These are phyloP conservation scores for Himalopsyche phryganea DNA, from an alignment of 1,140 invertebrate species.

Conservation along the genomic window DNA sequence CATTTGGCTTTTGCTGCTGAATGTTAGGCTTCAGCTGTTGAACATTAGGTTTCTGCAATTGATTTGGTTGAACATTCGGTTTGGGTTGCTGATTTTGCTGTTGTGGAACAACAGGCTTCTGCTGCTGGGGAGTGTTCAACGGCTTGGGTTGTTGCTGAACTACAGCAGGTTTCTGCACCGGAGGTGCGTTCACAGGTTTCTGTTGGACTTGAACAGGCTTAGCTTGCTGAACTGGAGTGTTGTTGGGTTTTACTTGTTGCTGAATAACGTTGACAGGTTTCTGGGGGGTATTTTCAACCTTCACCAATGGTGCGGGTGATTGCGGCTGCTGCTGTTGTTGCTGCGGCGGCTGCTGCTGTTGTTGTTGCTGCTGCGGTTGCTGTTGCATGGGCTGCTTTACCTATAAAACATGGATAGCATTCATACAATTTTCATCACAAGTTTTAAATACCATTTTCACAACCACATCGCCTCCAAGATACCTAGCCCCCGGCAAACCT, in stretches of 20 bases:
- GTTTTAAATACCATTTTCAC: too few relatives aligned
- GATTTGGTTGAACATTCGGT: not conserved
- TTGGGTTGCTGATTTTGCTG: conserved; percentile 2
- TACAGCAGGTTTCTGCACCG: not conserved
- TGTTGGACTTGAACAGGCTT: conserved; percentile 9
- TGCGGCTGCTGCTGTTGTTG: conserved; percentile 21
- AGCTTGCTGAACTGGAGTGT: conserved; percentile 4
- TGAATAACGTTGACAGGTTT: not conserved
- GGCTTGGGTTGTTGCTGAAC: not conserved
- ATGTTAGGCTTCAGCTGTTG: conserved; percentile 6
- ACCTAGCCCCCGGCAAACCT: not conserved
- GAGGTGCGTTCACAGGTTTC: not conserved
- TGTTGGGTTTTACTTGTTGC: not conserved
- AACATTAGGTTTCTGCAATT: conserved; percentile 1
- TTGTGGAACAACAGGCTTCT: not conserved
- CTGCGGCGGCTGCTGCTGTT: not conserved
- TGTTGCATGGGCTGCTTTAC: conserved; percentile 4
- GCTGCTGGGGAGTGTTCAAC: conserved; percentile 1
- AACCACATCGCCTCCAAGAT: too few relatives aligned
- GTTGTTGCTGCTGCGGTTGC: not conserved
- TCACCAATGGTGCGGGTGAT: not conserved
- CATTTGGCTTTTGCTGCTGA: not conserved
- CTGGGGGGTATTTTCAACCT: not conserved
- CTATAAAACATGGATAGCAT: not conserved
- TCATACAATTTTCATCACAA: too few relatives aligned